Evolutionary conservation across 2,888 invertebrate genomes (phyloP).

Genomic region (Cantharis nigra): DNA sequence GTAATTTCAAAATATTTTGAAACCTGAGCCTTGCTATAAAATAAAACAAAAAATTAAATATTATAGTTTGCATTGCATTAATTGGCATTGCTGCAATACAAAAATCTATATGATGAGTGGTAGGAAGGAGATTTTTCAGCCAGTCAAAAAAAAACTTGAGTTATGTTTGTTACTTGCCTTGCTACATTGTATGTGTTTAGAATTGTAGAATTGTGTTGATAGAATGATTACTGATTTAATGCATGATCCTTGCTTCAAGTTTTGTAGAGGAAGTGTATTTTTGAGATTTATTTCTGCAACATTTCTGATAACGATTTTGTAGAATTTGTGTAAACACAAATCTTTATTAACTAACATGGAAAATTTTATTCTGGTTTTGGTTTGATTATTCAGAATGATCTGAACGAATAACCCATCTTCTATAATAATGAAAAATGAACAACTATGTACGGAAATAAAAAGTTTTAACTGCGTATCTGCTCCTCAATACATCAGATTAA

Average conservation of each 20-base stretch:
- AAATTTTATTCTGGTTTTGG: neutral
- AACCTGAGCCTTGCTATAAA: neutral
- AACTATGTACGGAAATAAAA: neutral
- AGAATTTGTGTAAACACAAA: neutral
- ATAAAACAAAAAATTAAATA: neutral
- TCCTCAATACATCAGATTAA: neutral
- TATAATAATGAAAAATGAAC: neutral
- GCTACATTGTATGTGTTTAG: neutral
- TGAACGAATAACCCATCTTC: neutral
- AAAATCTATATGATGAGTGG: neutral
- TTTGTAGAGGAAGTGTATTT: neutral
- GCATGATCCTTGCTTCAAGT: neutral
- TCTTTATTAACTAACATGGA: neutral
- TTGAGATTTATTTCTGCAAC: neutral
- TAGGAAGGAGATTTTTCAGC: neutral
- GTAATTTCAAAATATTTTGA: neutral
- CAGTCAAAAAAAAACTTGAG: neutral
- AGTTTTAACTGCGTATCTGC: neutral
- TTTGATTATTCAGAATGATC: neutral
- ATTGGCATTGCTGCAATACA: neutral
- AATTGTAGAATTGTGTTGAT: neutral
- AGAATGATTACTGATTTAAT: neutral
- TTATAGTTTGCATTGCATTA: neutral
- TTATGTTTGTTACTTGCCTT: neutral
- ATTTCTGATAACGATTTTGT: neutral